Evolutionary conservation across 2,888 invertebrate genomes (phyloP).

Genomic region (Leistus spinibarbis): DNA sequence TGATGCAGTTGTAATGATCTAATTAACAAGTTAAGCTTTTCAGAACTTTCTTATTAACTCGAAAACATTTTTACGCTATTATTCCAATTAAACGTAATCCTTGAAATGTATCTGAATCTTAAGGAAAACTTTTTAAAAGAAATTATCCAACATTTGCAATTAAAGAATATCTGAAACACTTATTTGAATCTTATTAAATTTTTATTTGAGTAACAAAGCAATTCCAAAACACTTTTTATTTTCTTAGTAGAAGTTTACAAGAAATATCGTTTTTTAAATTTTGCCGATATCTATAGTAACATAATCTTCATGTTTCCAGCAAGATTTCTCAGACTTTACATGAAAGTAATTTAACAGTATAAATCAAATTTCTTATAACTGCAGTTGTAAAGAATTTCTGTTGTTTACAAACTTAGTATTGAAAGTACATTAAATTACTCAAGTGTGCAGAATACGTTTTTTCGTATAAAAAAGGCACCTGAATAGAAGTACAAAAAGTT

Average conservation of each 20-base stretch:
- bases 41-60: neutral
- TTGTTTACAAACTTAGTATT: neutral
- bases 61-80: neutral
- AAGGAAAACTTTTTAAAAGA: neutral
- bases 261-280: too few relatives aligned
- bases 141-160: neutral
- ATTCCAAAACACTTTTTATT: too few relatives aligned
- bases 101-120: neutral
- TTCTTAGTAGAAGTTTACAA: too few relatives aligned
- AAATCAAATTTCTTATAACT: too few relatives aligned
- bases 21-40: neutral
- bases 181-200: too few relatives aligned
- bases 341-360: too few relatives aligned
- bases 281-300: too few relatives aligned
- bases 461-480: neutral
- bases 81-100: neutral
- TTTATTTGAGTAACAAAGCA: too few relatives aligned
- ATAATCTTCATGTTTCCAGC: too few relatives aligned
- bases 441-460: neutral
- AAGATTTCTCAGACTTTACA: too few relatives aligned
- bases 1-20: neutral
- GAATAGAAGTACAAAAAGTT: neutral
- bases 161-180: neutral
- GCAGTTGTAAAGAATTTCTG: too few relatives aligned
- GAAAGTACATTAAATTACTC: neutral